These are phyloP conservation scores for Megaceryle maxima DNA, from an alignment of 2,113 vertebrate genomes.

Conservation along the genomic window DNA sequence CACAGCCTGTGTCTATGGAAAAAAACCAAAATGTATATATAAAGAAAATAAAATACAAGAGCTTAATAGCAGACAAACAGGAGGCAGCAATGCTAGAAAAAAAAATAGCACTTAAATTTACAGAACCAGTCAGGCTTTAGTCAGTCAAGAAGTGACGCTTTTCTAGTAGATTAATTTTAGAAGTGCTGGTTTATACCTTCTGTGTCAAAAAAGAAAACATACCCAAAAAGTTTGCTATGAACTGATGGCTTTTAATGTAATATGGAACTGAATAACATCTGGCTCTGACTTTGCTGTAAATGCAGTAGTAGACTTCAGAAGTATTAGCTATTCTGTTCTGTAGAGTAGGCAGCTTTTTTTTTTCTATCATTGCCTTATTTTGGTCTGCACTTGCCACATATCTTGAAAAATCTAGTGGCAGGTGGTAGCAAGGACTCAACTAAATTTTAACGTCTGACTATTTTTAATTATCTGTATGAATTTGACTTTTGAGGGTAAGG, in stretches of 20 bases:
- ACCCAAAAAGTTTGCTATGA: not conserved
- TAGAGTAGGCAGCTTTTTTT: not conserved
- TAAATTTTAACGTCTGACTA: not conserved
- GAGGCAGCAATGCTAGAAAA: not conserved
- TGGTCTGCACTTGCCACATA: fast-evolving
- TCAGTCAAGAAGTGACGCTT: not conserved
- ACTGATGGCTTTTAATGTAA: not conserved
- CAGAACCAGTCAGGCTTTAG: not conserved
- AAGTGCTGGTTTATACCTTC: not conserved
- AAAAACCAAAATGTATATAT: not conserved
- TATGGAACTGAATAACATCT: not conserved
- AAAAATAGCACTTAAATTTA: not conserved
- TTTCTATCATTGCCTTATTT: not conserved
- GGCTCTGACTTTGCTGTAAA: not conserved
- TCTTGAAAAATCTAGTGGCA: not conserved
- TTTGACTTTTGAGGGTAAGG: not conserved
- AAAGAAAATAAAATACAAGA: not conserved
- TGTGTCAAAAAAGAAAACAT: not conserved
- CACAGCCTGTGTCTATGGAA: fast-evolving
- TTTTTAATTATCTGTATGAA: not conserved
- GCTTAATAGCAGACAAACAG: not conserved
- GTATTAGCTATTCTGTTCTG: not conserved
- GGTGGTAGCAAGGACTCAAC: not conserved
- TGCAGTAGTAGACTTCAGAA: not conserved
- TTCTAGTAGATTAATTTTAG: not conserved